Conservation (phyloP, 2,888 invertebrate genomes). For the Acronicta psi region DNA sequence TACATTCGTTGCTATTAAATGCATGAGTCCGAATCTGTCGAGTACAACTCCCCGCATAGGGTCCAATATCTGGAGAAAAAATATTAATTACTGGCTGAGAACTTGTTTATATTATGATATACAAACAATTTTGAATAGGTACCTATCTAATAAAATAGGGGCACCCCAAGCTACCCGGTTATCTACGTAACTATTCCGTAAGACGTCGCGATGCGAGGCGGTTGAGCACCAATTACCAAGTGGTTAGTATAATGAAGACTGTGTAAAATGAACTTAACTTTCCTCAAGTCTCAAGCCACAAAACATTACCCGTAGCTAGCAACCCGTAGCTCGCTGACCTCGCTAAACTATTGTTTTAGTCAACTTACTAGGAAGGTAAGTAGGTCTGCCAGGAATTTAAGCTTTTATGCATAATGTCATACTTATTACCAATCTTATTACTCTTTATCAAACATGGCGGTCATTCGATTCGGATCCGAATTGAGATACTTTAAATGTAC, state of each 20-base stretch:
- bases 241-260: conserved; percentile 40
- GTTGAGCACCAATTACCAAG: conserved; percentile 35
- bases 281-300: conserved; percentile 17
- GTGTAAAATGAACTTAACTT: conserved; percentile 32
- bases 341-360: conserved; percentile 12
- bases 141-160: too few species aligned
- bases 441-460: too few species aligned
- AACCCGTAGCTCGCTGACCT: conserved; percentile 12
- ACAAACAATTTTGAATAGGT: too few species aligned
- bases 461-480: too few species aligned
- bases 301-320: conserved; percentile 14
- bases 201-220: conserved; percentile 28
- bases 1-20: conserved; percentile 96
- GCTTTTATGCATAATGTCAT: too few species aligned
- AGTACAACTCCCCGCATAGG: conserved; percentile 85
- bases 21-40: conserved; percentile 97
- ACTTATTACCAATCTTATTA: too few species aligned
- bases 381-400: neutral
- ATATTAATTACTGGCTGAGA: neutral
- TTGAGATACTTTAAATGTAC: too few species aligned
- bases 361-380: neutral
- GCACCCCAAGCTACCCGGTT: too few species aligned
- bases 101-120: neutral
- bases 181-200: neutral
- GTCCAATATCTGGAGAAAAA: conserved; percentile 73